Percentiles rank a stretch among this genome's conserved stretches.
These are phyloP conservation scores for Platalea minor DNA, from an alignment of 2,797 vertebrate species.

Conservation along the genomic window DNA sequence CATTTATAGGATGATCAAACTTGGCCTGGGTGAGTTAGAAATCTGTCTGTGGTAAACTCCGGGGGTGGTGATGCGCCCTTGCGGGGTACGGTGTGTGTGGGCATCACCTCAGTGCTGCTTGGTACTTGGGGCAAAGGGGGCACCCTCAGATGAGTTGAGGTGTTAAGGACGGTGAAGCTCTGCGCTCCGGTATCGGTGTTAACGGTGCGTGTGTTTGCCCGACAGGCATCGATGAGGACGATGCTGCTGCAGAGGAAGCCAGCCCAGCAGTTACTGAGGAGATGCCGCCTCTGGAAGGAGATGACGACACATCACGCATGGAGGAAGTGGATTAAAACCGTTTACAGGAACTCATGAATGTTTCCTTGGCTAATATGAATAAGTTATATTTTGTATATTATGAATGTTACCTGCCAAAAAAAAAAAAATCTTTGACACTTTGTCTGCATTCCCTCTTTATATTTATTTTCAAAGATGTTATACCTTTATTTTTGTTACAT, in stretches of 20 bases:
- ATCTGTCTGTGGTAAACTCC: fast-evolving
- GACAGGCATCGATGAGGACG: conserved; percentile 94
- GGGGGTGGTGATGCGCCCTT: fast-evolving
- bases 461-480: conserved; percentile 75
- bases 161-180: fast-evolving
- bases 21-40: conserved; percentile 86
- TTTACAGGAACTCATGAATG: conserved; percentile 40
- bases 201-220: fast-evolving
- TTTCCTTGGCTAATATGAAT: conserved; percentile 43
- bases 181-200: fast-evolving
- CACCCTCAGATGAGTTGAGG: fast-evolving
- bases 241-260: conserved; percentile 82
- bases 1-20: conserved; percentile 97
- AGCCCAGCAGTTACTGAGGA: conserved; percentile 82
- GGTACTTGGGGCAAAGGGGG: fast-evolving
- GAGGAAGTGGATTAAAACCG: conserved; percentile 88
- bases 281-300: conserved; percentile 93
- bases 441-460: conserved; percentile 71
- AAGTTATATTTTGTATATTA: conserved; percentile 78
- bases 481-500: conserved; percentile 81
- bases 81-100: fast-evolving
- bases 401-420: conserved; percentile 75
- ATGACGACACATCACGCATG: conserved; percentile 93
- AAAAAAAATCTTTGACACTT: conserved; percentile 55
- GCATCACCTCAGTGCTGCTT: fast-evolving